Evolutionary conservation across 2,888 invertebrate species (phyloP).

Genomic region (Ectemnius lituratus): DNA sequence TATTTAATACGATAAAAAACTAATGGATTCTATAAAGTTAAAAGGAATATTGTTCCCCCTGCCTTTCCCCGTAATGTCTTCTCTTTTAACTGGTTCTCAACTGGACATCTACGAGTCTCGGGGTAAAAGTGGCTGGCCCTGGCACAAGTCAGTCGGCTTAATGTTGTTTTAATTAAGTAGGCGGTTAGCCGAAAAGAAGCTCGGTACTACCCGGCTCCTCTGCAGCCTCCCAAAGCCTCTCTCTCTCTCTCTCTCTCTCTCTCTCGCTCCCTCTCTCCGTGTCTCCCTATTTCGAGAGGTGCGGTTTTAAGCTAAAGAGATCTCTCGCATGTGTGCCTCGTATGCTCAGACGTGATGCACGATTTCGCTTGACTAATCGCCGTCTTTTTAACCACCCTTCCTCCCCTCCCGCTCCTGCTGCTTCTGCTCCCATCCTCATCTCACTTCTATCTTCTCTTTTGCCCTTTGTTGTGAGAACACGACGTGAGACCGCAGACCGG

Average conservation of each 20-base stretch:
- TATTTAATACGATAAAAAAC: too few relatives aligned
- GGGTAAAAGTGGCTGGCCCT: constrained; percentile 31
- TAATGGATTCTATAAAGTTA: background rate
- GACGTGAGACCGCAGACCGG: constrained; percentile 19
- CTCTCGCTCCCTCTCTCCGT: constrained; percentile 44
- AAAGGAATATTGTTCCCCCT: background rate
- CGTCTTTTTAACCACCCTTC: constrained; percentile 64
- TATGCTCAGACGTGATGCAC: constrained; percentile 78
- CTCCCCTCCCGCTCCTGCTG: background rate
- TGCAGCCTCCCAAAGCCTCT: constrained; percentile 58
- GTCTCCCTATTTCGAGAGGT: constrained; percentile 71
- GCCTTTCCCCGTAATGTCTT: too few relatives aligned
- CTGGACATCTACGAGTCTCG: too few relatives aligned
- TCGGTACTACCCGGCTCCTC: constrained; percentile 56
- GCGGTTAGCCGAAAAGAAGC: constrained; percentile 71
- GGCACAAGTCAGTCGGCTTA: constrained; percentile 61
- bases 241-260: constrained; percentile 17
- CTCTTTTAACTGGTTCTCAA: too few relatives aligned
- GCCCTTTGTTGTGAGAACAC: constrained; percentile 24
- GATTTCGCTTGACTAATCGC: constrained; percentile 78
- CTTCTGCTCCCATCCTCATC: background rate
- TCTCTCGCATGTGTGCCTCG: constrained; percentile 75
- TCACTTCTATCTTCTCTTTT: constrained; percentile 1
- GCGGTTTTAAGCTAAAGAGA: constrained; percentile 50
- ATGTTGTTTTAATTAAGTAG: constrained; percentile 78